Evolutionary conservation across 2,888 invertebrate species (phyloP).

Genomic region (Hydraecia micacea): DNA sequence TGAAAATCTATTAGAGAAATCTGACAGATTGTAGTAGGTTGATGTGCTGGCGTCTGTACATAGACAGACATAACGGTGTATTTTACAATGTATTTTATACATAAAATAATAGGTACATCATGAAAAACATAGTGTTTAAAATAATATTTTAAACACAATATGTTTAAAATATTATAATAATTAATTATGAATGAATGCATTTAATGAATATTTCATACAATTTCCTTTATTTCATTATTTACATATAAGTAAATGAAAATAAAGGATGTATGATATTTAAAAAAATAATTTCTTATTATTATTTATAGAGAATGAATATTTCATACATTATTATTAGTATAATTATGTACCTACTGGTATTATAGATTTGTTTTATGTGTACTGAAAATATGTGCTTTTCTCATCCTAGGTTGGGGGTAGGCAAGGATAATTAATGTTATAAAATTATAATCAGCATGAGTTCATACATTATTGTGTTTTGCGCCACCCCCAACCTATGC

Average conservation of each 20-base stretch:
- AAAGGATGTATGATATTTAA: too few relatives aligned
- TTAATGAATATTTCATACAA: not conserved
- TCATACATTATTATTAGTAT: not conserved
- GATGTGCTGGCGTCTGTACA: too few relatives aligned
- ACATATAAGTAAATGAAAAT: too few relatives aligned
- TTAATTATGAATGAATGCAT: slow-evolving; percentile 2
- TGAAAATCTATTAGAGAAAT: too few relatives aligned
- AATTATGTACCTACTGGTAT: not conserved
- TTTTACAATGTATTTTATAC: not conserved
- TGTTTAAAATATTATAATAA: not conserved
- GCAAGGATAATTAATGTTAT: not conserved
- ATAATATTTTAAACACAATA: too few relatives aligned
- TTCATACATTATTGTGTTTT: slow-evolving; percentile 2
- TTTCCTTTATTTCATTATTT: too few relatives aligned
- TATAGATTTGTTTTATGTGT: not conserved
- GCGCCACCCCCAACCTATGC: not conserved
- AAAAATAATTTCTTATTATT: too few relatives aligned
- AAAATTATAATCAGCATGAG: not conserved
- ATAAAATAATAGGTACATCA: slow-evolving; percentile 4
- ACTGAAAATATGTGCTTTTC: not conserved
- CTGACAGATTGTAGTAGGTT: too few relatives aligned
- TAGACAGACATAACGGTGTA: not conserved
- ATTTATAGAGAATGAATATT: not conserved
- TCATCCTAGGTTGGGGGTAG: not conserved
- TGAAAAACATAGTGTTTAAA: too few relatives aligned